These are phyloP conservation scores for Fulica atra DNA, from an alignment of 2,113 vertebrate genomes.

Conservation along the genomic window DNA sequence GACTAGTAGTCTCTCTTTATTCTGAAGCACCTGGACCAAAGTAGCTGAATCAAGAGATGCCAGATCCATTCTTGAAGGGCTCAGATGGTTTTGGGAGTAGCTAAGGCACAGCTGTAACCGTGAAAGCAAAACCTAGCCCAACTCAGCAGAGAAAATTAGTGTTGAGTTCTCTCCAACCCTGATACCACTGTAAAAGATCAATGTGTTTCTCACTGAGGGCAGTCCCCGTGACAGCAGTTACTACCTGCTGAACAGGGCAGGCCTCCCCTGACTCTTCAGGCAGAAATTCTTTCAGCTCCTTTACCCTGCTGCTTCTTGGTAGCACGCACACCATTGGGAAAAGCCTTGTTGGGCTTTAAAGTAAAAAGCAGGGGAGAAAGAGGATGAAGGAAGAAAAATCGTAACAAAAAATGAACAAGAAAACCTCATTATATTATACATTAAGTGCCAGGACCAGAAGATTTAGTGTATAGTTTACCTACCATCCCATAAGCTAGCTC, in stretches of 20 bases:
- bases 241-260: neutral
- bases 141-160: neutral
- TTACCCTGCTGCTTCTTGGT: neutral
- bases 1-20: neutral
- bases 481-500: neutral
- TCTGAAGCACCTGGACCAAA: neutral
- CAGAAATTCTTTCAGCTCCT: neutral
- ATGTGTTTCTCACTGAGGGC: neutral
- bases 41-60: neutral
- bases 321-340: rapidly evolving
- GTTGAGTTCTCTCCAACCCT: neutral
- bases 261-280: neutral
- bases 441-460: neutral
- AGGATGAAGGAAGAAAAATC: neutral
- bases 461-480: neutral
- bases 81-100: neutral
- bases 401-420: neutral
- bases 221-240: neutral
- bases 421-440: neutral
- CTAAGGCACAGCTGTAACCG: neutral
- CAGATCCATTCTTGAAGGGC: neutral
- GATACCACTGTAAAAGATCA: neutral
- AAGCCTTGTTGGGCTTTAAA: neutral
- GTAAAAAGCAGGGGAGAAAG: neutral
- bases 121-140: neutral